phyloP scores from a whole-genome alignment of 2,797 vertebrate species.

The Melanotaenia boesemani region DNA sequence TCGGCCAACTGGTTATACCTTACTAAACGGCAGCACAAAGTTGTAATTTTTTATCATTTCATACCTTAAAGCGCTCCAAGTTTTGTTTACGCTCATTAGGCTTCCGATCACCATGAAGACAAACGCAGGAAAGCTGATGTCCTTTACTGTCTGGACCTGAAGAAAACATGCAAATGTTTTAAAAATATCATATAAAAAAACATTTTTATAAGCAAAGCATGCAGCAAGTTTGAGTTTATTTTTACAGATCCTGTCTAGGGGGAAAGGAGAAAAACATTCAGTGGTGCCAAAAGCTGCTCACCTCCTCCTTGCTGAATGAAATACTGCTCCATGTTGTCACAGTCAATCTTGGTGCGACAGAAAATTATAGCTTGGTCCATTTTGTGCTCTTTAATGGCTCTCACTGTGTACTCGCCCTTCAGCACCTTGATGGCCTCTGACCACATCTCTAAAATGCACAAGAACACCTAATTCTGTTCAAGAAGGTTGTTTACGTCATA shows the following conservation, averaged over 20 bases:
- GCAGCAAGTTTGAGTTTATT: background rate
- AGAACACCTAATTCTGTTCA: background rate
- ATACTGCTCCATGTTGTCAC: slow-evolving; percentile 97
- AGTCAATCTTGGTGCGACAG: slow-evolving; percentile 98
- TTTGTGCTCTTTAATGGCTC: slow-evolving; percentile 97
- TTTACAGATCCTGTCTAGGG: background rate
- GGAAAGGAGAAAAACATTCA: background rate
- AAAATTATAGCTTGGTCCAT: slow-evolving; percentile 99
- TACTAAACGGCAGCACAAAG: background rate
- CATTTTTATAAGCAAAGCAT: background rate
- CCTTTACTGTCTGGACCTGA: slow-evolving; percentile 93
- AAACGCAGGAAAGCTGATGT: slow-evolving; percentile 96
- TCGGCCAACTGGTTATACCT: background rate
- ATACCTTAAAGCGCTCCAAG: slow-evolving; percentile 96
- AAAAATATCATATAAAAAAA: background rate
- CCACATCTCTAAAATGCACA: slow-evolving; percentile 91
- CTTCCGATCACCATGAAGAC: slow-evolving; percentile 97
- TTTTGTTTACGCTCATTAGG: slow-evolving; percentile 96
- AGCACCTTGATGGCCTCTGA: slow-evolving; percentile 97
- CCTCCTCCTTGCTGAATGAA: slow-evolving; percentile 97
- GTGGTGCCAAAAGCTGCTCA: slow-evolving; percentile 53
- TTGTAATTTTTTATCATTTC: background rate
- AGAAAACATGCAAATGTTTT: slow-evolving; percentile 6
- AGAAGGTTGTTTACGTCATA: background rate
- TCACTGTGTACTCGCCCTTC: slow-evolving; percentile 94